A percentile compares a stretch with the other conserved stretches of the same genome.
Evolutionary conservation across 2,888 invertebrate species (phyloP).

Genomic region (Aphodius granarius): DNA sequence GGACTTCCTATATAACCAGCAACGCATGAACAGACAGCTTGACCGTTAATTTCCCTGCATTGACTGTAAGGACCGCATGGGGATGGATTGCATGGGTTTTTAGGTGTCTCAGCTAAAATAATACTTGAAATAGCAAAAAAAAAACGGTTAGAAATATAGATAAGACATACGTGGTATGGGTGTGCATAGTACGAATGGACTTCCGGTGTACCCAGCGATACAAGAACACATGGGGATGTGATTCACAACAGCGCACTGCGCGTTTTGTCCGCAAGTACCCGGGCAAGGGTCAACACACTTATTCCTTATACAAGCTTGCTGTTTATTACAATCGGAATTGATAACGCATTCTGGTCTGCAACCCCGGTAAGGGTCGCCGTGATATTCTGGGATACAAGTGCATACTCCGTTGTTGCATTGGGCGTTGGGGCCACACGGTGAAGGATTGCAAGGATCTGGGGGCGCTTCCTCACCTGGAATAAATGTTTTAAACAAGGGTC

Average conservation of each 20-base stretch:
- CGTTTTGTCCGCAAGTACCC: conserved; percentile 77
- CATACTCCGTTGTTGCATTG: conserved; percentile 73
- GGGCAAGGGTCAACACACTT: conserved; percentile 85
- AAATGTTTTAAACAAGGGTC: too few relatives aligned
- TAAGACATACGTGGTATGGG: conserved; percentile 46
- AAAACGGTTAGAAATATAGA: background rate
- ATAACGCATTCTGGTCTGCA: conserved; percentile 82
- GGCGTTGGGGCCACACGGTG: conserved; percentile 78
- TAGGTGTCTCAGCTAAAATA: conserved; percentile 30
- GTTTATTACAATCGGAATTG: conserved; percentile 75
- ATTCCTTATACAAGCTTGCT: conserved; percentile 75
- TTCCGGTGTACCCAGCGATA: conserved; percentile 64
- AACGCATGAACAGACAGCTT: conserved; percentile 71
- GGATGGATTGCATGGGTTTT: conserved; percentile 64
- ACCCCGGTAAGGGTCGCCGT: conserved; percentile 75
- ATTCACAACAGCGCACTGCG: conserved; percentile 77
- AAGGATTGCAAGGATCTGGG: conserved; percentile 62
- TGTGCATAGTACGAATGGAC: conserved; percentile 68
- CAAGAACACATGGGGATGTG: conserved; percentile 67
- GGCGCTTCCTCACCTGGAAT: background rate
- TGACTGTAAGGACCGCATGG: conserved; percentile 68
- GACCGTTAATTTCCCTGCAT: conserved; percentile 64
- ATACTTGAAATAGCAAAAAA: background rate
- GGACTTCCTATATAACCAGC: conserved; percentile 66
- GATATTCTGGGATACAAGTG: conserved; percentile 73